Conservation (phyloP, 2,888 invertebrate genomes). For the Pteria penguin region DNA sequence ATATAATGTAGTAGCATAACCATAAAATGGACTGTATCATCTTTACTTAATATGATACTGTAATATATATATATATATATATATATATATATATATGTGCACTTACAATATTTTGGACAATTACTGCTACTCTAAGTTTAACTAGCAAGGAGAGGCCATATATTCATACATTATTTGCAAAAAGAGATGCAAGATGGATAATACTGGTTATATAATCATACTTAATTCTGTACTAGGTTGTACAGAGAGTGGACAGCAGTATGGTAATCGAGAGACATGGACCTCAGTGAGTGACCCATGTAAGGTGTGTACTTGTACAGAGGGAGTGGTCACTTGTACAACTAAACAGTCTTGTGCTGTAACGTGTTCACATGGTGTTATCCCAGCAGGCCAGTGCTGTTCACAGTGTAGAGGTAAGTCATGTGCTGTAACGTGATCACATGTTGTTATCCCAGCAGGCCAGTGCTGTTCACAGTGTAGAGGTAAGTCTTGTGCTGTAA, state of each 20-base stretch:
- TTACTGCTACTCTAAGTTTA: too few relatives aligned
- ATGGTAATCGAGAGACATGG: constrained; percentile 68
- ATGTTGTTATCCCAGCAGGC: constrained; percentile 63
- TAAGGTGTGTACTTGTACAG: constrained; percentile 68
- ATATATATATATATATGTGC: too few relatives aligned
- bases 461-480: constrained; percentile 74
- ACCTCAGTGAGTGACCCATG: constrained; percentile 65
- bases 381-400: constrained; percentile 69
- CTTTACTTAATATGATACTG: too few relatives aligned
- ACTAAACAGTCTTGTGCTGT: constrained; percentile 56
- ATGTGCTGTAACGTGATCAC: constrained; percentile 60
- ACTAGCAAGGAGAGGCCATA: too few relatives aligned
- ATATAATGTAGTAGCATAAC: too few relatives aligned
- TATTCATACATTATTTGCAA: too few relatives aligned
- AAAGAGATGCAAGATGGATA: too few relatives aligned
- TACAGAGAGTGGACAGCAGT: constrained; percentile 63
- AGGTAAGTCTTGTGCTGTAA: constrained; percentile 65
- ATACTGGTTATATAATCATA: too few relatives aligned
- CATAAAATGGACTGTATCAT: too few relatives aligned
- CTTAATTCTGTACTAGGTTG: constrained; percentile 59
- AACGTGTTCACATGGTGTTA: constrained; percentile 70
- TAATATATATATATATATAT: too few relatives aligned
- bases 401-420: constrained; percentile 70
- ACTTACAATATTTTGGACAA: too few relatives aligned
- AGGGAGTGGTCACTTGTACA: constrained; percentile 63